These are phyloP conservation scores for Lepas anatifera DNA, from an alignment of 2,888 invertebrate species.

Conservation along the genomic window DNA sequence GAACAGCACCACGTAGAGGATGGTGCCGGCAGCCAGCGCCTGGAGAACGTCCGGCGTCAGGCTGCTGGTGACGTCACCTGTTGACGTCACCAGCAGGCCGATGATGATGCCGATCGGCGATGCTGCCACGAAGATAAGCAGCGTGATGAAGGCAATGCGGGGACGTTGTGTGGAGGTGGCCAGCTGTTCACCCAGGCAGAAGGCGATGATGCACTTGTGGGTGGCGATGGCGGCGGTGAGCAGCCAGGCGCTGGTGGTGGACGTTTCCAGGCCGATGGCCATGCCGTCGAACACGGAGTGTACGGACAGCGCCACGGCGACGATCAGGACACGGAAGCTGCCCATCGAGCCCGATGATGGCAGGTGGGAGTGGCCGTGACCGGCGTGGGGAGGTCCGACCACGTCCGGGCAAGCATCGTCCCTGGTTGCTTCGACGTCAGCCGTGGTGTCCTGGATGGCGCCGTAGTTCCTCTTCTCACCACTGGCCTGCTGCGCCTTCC, in stretches of 20 bases:
- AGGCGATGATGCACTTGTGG: slow-evolving; percentile 75
- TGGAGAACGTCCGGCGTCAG: slow-evolving; percentile 38
- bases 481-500: too few species aligned
- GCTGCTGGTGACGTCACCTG: slow-evolving; percentile 18
- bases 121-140: slow-evolving; percentile 51
- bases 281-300: slow-evolving; percentile 79
- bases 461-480: too few species aligned
- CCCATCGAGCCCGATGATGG: neutral
- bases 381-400: neutral
- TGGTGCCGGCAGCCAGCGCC: slow-evolving; percentile 81
- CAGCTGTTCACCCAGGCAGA: slow-evolving; percentile 74
- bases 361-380: neutral
- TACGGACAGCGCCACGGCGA: slow-evolving; percentile 68
- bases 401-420: neutral
- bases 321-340: neutral
- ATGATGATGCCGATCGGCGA: slow-evolving; percentile 54
- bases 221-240: slow-evolving; percentile 73
- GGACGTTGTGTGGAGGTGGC: slow-evolving; percentile 45
- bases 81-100: slow-evolving; percentile 43
- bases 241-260: slow-evolving; percentile 57
- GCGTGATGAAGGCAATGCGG: slow-evolving; percentile 34
- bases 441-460: neutral
- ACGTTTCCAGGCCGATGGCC: slow-evolving; percentile 62
- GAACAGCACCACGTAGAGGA: slow-evolving; percentile 90
- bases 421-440: neutral